Conservation (phyloP, 37 sponge, comb jelly and placozoan species). For the Spongilla lacustris region DNA sequence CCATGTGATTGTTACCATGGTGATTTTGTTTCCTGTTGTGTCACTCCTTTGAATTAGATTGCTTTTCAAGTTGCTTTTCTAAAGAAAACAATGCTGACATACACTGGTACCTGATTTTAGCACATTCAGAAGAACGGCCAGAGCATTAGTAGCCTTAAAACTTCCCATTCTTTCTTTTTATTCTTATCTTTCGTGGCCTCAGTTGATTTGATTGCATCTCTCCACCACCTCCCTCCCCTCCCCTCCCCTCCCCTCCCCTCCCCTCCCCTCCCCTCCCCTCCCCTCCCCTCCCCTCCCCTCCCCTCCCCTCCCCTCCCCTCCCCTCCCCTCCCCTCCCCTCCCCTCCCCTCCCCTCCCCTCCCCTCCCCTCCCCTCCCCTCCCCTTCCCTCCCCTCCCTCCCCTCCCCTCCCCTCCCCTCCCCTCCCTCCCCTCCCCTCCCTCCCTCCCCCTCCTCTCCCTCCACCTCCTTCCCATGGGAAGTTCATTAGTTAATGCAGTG, state of each 20-base stretch:
- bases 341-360: not conserved
- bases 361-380: not conserved
- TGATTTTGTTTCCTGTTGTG: not conserved
- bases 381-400: not conserved
- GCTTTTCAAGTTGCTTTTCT: not conserved
- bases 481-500: not conserved
- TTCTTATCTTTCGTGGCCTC: not conserved
- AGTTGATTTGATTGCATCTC: not conserved
- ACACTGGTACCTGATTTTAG: no score
- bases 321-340: slow-evolving; percentile 4
- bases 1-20: not conserved
- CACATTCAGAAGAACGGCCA: no score
- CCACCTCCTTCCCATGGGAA: not conserved
- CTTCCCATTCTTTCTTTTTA: not conserved
- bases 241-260: not conserved
- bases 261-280: not conserved
- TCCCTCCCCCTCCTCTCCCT: not conserved
- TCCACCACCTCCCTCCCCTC: not conserved
- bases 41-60: not conserved
- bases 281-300: not conserved
- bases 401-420: no score
- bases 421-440: no score
- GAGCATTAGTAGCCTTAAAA: no score
- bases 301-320: not conserved
- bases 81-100: not conserved